phyloP scores from a whole-genome alignment of 2,888 invertebrate genomes.

The Netelia virgata region DNA sequence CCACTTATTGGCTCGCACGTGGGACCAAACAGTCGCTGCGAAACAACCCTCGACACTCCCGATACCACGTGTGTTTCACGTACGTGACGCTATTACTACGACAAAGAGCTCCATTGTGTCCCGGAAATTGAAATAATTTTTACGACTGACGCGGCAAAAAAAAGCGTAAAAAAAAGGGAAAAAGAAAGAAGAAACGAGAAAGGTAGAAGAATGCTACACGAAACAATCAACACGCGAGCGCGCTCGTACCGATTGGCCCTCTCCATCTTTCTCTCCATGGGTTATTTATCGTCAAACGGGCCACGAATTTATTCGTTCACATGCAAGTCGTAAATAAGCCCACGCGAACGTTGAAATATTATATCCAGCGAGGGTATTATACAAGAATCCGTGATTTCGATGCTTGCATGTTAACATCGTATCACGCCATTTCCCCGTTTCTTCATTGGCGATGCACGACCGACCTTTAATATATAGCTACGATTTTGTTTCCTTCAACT shows the following conservation, averaged over 20 bases:
- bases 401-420: conserved; percentile 13
- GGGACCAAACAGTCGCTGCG: conserved; percentile 38
- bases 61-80: conserved; percentile 28
- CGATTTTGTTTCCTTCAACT: too few species aligned
- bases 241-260: background rate
- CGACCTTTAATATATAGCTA: too few species aligned
- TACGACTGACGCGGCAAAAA: conserved; percentile 62
- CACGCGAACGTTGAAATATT: conserved; percentile 31
- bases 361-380: conserved; percentile 16
- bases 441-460: background rate
- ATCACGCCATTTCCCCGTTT: conserved; percentile 12
- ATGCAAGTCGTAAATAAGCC: conserved; percentile 35
- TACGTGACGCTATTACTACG: conserved; percentile 53
- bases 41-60: conserved; percentile 28
- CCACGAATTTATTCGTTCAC: conserved; percentile 44
- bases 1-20: conserved; percentile 42
- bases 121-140: conserved; percentile 74
- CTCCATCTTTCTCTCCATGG: conserved; percentile 32
- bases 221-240: conserved; percentile 55
- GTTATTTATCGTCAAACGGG: conserved; percentile 50
- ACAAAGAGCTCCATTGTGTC: conserved; percentile 73
- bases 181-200: background rate
- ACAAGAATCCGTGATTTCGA: conserved; percentile 10
- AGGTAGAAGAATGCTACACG: conserved; percentile 21
- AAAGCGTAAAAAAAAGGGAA: background rate